These are phyloP conservation scores for Girardinichthys multiradiatus DNA, from an alignment of 2,113 vertebrate genomes.

Conservation along the genomic window DNA sequence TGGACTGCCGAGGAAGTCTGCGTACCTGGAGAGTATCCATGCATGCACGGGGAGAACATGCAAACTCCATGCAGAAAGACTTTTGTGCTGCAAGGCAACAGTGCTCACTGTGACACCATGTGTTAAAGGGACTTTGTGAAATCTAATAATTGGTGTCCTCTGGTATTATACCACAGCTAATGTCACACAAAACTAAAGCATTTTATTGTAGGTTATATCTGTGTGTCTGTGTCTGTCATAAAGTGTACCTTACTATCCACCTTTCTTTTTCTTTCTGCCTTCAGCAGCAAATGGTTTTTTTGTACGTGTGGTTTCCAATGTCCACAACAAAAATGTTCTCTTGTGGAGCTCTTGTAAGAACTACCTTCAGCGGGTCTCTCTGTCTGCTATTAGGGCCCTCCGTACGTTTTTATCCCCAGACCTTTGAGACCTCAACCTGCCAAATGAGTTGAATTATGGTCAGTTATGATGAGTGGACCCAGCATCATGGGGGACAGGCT, in stretches of 20 bases:
- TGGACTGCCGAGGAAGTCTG: neutral
- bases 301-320: conserved; percentile 64
- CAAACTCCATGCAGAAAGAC: neutral
- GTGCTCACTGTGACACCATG: too few relatives aligned
- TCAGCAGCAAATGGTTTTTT: conserved; percentile 61
- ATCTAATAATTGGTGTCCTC: neutral
- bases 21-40: neutral
- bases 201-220: neutral
- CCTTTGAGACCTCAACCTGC: conserved; percentile 82
- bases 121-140: neutral
- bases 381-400: conserved; percentile 78
- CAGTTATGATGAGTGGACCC: conserved; percentile 81
- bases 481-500: conserved; percentile 75
- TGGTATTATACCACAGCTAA: conserved; percentile 2
- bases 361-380: conserved; percentile 72
- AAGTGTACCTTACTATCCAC: neutral
- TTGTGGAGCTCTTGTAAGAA: conserved; percentile 73
- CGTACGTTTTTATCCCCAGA: conserved; percentile 79
- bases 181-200: neutral
- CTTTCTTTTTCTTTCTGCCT: neutral
- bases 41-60: neutral
- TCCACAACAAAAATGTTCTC: conserved; percentile 75
- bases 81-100: neutral
- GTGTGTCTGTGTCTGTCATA: neutral
- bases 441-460: conserved; percentile 84